Conservation (phyloP, 2,888 invertebrate genomes). For the Oxycera nigricornis region DNA sequence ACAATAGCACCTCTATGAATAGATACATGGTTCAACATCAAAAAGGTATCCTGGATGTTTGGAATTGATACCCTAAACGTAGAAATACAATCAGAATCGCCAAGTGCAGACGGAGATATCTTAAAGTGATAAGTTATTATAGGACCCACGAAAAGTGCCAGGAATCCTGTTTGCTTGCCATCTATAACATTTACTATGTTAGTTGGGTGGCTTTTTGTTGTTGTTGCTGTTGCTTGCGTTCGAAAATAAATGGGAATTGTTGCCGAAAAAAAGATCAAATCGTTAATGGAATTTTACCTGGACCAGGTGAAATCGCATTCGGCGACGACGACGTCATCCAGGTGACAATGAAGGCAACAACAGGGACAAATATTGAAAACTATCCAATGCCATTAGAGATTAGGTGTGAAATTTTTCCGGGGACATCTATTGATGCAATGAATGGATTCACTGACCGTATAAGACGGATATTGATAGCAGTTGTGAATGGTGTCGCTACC, state of each 20-base stretch:
- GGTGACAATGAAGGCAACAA: not conserved
- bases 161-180: not conserved
- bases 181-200: not conserved
- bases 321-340: not conserved
- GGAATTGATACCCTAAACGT: slow-evolving; percentile 39
- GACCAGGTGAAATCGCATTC: slow-evolving; percentile 18
- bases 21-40: not conserved
- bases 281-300: slow-evolving; percentile 23
- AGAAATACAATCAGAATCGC: slow-evolving; percentile 28
- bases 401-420: slow-evolving; percentile 17
- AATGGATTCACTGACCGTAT: not conserved
- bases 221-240: too few relatives aligned
- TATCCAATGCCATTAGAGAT: slow-evolving; percentile 23
- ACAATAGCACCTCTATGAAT: not conserved
- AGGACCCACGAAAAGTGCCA: slow-evolving; percentile 5
- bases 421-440: not conserved
- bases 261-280: slow-evolving; percentile 5
- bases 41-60: slow-evolving; percentile 23
- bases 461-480: slow-evolving; percentile 1
- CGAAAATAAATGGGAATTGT: not conserved
- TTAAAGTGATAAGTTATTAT: slow-evolving; percentile 33
- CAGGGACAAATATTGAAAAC: not conserved
- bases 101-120: slow-evolving; percentile 9
- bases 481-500: not conserved
- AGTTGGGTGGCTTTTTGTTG: not conserved